Evolutionary conservation across 2,113 vertebrate species (phyloP).

Genomic region (Phyllostomus discolor): DNA sequence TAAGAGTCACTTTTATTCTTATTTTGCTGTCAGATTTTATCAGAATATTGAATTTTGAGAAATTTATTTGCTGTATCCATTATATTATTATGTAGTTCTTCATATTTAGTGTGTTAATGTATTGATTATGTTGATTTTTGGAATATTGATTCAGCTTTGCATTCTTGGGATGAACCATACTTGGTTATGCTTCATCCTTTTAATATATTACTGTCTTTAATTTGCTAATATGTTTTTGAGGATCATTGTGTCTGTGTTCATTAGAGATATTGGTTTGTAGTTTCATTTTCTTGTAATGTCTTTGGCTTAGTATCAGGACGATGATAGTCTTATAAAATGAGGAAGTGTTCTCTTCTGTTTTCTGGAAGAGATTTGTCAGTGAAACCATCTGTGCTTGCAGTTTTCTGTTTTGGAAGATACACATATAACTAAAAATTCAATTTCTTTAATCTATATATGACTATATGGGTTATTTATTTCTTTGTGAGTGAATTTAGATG

Average conservation of each 20-base stretch:
- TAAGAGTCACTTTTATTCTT: background rate
- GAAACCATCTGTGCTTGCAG: background rate
- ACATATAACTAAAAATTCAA: background rate
- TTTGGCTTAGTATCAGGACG: background rate
- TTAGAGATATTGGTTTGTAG: background rate
- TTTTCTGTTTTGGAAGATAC: background rate
- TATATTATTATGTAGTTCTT: background rate
- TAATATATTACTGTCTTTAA: background rate
- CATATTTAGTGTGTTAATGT: background rate
- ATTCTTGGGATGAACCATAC: background rate
- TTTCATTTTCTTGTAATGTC: background rate
- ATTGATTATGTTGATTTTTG: background rate
- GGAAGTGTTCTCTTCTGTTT: background rate
- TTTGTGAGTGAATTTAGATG: background rate
- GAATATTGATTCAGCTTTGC: background rate
- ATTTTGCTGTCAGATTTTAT: background rate
- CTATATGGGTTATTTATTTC: background rate
- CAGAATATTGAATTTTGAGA: background rate
- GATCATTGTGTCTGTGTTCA: background rate
- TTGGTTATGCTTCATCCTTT: background rate
- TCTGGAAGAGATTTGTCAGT: background rate
- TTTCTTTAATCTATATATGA: background rate
- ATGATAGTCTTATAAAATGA: background rate
- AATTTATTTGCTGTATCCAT: background rate
- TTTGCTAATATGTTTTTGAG: background rate